Evolutionary conservation across 2,113 vertebrate genomes (phyloP).

Genomic region (Eleginops maclovinus): DNA sequence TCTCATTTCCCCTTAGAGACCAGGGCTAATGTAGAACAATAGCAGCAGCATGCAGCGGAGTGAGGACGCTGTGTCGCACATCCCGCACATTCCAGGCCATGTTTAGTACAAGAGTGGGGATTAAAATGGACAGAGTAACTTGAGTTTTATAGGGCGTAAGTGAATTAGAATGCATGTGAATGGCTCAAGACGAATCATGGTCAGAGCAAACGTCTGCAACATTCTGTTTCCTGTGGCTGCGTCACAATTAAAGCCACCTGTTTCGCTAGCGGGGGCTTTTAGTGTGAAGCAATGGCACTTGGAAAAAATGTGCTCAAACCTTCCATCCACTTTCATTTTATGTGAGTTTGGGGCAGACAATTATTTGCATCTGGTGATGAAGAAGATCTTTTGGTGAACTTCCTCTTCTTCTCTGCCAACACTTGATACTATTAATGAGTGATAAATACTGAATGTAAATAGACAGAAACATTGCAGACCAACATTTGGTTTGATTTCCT

Average conservation of each 20-base stretch:
- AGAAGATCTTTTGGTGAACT: background rate
- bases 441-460: conserved; percentile 4
- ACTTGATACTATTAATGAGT: background rate
- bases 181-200: background rate
- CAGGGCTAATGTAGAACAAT: conserved; percentile 72
- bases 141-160: background rate
- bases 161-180: background rate
- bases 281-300: too few relatives aligned
- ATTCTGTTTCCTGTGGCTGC: too few relatives aligned
- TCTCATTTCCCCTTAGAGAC: conserved; percentile 72
- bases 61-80: conserved; percentile 11
- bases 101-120: conserved; percentile 11
- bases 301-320: too few relatives aligned
- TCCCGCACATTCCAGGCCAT: conserved; percentile 28
- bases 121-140: conserved; percentile 15
- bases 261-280: too few relatives aligned
- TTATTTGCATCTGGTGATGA: too few relatives aligned
- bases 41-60: conserved; percentile 37
- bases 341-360: too few relatives aligned
- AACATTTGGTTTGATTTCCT: background rate
- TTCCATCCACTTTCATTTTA: too few relatives aligned
- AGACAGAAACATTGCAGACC: background rate
- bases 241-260: too few relatives aligned
- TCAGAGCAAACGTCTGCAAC: background rate
- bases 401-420: background rate